These are phyloP conservation scores for Dryocosmus kuriphilus DNA, from an alignment of 2,888 invertebrate species.

Conservation along the genomic window DNA sequence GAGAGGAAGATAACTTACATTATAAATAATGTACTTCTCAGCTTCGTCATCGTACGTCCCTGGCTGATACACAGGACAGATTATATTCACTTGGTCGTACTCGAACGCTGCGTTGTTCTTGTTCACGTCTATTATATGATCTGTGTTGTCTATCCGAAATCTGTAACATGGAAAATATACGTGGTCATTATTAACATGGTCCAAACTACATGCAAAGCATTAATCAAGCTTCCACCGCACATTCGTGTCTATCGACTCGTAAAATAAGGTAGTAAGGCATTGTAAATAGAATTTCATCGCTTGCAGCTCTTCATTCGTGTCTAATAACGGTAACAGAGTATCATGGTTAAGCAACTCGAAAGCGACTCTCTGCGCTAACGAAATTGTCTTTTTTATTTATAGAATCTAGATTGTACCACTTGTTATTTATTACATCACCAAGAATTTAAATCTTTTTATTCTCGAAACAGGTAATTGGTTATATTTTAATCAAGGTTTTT, in stretches of 20 bases:
- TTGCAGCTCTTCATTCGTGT: conserved; percentile 40
- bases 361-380: conserved; percentile 12
- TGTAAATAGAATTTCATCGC: conserved; percentile 38
- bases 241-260: conserved; percentile 33
- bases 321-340: conserved; percentile 39
- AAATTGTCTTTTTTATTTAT: conserved; percentile 37
- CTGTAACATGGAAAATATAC: conserved; percentile 76
- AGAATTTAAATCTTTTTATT: not conserved
- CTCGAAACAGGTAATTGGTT: no score
- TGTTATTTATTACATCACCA: conserved; percentile 37
- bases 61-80: conserved; percentile 94
- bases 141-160: conserved; percentile 98
- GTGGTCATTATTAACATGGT: conserved; percentile 28
- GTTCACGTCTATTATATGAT: conserved; percentile 97
- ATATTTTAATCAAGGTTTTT: no score
- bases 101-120: conserved; percentile 95
- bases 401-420: conserved; percentile 1
- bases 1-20: conserved; percentile 80
- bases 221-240: conserved; percentile 3
- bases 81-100: conserved; percentile 97
- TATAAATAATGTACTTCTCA: conserved; percentile 97
- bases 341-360: conserved; percentile 35
- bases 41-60: conserved; percentile 92
- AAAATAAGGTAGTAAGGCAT: conserved; percentile 21
- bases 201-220: conserved; percentile 9